Evolutionary conservation across 2,113 vertebrate species (phyloP), one percentile per base, ranked within the genome.

Genomic region (Oncorhynchus keta): DNA sequence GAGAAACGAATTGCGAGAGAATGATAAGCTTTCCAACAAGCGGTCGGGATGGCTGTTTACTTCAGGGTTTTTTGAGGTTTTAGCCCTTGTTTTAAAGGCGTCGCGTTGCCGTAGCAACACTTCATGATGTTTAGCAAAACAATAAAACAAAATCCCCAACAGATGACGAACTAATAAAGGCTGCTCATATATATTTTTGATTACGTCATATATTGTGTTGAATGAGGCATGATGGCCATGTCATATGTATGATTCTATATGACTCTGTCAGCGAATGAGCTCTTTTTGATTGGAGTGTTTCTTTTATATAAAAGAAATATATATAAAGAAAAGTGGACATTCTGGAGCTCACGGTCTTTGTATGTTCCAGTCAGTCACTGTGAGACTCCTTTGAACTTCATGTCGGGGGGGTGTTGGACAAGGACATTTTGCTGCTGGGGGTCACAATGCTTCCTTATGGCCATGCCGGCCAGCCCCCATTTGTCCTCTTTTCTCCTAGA

Each of bases 111-210:
- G 74, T 61, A 45, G 88, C 84, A 85, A 90, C 88, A 87, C 86
- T 88, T 84, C 75, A 89, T 84, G 84, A 88, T 82, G 84, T 83
- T 89, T 86, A 82, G 76, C 85, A 4, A 49, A 59, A 79, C 66
- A 45, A 22, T 35, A 18, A 61, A 72, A 78, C 49, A 79, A 79
- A 77, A 49, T 70, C 67, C 68, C 78, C 55, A 39, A 61, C 66
- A 72, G 81, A 76, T 7, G 48, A 88, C 39, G 9, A 83, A 84
- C 82, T 72, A 72, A 72, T 79, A 70, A 82, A 92, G 76, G 92
- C 89, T 90, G 87, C 89, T 91, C 87, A 85, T 84, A 84, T 88
- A 79, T 90, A 81, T 90, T 85, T 83, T 90, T 92, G 78, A 91
- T 86, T 79, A 85, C 75, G 79, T 91, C 80, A 81, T 87, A 81